phyloP scores from a whole-genome alignment of 2,113 vertebrate genomes.

The Psophia crepitans region DNA sequence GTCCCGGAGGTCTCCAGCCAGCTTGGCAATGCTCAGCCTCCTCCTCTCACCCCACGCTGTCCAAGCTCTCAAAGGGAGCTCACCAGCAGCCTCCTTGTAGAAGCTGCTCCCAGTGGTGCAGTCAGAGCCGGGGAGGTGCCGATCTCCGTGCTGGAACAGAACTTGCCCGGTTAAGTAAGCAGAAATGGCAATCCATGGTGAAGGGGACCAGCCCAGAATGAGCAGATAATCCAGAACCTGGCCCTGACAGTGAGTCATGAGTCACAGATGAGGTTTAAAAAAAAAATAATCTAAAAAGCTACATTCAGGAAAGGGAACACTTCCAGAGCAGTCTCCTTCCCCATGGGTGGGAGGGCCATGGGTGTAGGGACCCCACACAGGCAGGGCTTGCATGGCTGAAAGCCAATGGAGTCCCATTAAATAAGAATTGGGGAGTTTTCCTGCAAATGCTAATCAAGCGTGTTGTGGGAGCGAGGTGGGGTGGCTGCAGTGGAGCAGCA shows the following conservation, averaged over 20 bases:
- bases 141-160: not conserved
- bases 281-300: not conserved
- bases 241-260: not conserved
- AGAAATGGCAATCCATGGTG: not conserved
- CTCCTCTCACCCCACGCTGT: accelerated
- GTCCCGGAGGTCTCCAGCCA: not conserved
- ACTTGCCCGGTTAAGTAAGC: not conserved
- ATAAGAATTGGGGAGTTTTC: not conserved
- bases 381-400: not conserved
- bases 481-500: not conserved
- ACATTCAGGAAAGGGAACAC: not conserved
- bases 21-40: accelerated
- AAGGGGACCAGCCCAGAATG: not conserved
- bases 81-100: not conserved
- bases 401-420: not conserved
- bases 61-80: not conserved
- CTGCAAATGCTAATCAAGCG: not conserved
- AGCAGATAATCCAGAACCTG: not conserved
- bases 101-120: accelerated
- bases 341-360: not conserved
- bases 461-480: not conserved
- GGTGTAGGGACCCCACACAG: not conserved
- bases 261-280: not conserved
- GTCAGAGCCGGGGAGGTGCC: not conserved
- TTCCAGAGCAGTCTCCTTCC: not conserved